Conservation (phyloP, 2,113 vertebrate species). For the Macrotus californicus region DNA sequence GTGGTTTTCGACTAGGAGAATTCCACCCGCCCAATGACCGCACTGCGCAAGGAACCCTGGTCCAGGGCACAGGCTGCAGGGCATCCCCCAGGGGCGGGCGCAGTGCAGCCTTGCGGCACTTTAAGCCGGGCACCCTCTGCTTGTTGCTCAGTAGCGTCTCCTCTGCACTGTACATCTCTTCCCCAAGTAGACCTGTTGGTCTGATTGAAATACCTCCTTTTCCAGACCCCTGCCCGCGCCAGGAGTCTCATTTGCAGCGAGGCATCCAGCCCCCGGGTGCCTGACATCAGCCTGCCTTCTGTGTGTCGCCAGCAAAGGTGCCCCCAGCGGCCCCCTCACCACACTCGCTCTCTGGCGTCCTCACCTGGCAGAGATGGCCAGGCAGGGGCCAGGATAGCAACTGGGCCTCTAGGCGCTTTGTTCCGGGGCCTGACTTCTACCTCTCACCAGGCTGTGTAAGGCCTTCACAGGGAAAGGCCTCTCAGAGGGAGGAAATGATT, state of each 20-base stretch:
- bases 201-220: too few species aligned
- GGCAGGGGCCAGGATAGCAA: neutral
- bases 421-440: neutral
- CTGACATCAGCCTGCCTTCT: accelerated
- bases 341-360: neutral
- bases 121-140: neutral
- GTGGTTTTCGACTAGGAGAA: neutral
- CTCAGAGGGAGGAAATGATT: neutral
- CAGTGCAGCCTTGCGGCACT: accelerated
- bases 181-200: neutral
- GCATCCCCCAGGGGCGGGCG: neutral
- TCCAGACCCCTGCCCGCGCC: neutral
- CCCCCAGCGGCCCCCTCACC: neutral
- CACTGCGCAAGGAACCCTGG: neutral
- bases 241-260: accelerated
- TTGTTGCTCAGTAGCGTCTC: accelerated
- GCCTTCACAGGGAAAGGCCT: neutral
- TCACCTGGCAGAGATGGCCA: neutral
- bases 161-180: too few species aligned
- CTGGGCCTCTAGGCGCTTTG: too few species aligned
- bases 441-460: neutral
- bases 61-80: neutral
- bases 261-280: neutral
- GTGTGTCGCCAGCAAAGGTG: neutral
- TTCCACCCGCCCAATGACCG: accelerated